Conservation (phyloP, 2,797 vertebrate genomes). For the Amblyopsis hoosieri region DNA sequence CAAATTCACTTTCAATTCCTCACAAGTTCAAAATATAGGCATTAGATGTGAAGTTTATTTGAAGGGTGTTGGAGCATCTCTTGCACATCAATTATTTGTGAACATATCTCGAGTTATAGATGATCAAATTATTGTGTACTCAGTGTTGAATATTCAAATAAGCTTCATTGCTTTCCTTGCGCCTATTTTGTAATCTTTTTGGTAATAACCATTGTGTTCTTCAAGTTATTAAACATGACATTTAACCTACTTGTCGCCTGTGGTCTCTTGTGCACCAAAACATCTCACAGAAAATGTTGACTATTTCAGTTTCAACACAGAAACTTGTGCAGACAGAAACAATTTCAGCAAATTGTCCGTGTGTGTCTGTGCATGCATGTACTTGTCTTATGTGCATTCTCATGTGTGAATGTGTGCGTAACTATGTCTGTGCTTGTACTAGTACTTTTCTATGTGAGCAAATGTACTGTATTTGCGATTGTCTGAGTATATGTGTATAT, state of each 20-base stretch:
- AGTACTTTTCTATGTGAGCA: conserved; percentile 28
- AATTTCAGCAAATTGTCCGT: conserved; percentile 45
- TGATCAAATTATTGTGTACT: conserved; percentile 64
- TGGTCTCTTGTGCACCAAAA: conserved; percentile 28
- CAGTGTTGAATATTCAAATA: conserved; percentile 63
- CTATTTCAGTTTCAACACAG: too few species aligned
- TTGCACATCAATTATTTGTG: conserved; percentile 51
- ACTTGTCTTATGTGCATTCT: conserved; percentile 7
- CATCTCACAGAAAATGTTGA: not conserved
- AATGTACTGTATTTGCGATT: not conserved
- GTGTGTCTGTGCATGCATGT: conserved; percentile 25
- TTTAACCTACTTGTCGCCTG: conserved; percentile 62
- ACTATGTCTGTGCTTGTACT: not conserved
- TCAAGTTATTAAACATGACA: conserved; percentile 75
- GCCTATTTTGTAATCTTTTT: conserved; percentile 75
- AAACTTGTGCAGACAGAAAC: conserved; percentile 28
- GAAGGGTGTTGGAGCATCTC: conserved; percentile 38
- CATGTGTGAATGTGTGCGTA: not conserved
- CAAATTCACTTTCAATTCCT: conserved; percentile 20
- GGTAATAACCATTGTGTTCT: conserved; percentile 67
- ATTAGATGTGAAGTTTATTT: conserved; percentile 4
- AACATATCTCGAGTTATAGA: conserved; percentile 48
- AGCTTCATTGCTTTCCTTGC: conserved; percentile 62
- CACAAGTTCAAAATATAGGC: conserved; percentile 18
- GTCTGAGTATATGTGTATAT: not conserved